Base-by-base conservation (phyloP, 1,140 invertebrate genomes). In the Zophobas morio region DNA sequence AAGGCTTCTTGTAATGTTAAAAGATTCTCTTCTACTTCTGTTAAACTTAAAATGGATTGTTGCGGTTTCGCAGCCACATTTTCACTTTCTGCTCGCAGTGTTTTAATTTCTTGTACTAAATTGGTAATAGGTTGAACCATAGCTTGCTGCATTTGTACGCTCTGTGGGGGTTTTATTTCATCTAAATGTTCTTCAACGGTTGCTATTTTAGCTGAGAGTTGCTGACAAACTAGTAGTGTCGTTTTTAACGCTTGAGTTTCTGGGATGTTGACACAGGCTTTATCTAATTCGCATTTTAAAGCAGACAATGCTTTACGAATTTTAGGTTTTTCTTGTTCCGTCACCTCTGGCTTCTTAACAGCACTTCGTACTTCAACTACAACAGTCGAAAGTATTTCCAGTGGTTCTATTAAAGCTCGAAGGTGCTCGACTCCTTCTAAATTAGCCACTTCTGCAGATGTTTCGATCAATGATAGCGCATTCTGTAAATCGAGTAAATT, bases 221-320 rank as follows among this genome's bases (percentile, higher is more conserved):
- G 39, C 33, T 70, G 6, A 46, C 32, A 33, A 42, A 42, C 32
- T 6, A 42, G 32, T 42, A 32, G 42, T n/a, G 63, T 36, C 42
- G 46, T 47, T 20, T 70, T 34, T 20, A 70, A 42, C 20, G 39
- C 5, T 36, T 80, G 49, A 1, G 37, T n/a, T 75, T 70, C 74
- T n/a, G 56, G 56, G 2, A 49, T 33, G 35, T 32, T 4, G 36
- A 51, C 2, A 6, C 37, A 1, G 1, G 74, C 39, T 40, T 36
- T 75, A 36, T 71, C 56, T 3, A 81, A 57, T 66, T 54, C 51
- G 66, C 70, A 20, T 74, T 81, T 81, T 34, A 80, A 33, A 34
- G 56, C 60, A 1, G 60, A 4, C 1, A 80, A 39, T 33, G 76
- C 74, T 35, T 70, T 74, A n/a, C 60, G 66, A 35, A 77, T 6